Evolutionary conservation across 2,888 invertebrate species (phyloP), one percentile per base, ranked within the genome.

Genomic region (Eupithecia exiguata): DNA sequence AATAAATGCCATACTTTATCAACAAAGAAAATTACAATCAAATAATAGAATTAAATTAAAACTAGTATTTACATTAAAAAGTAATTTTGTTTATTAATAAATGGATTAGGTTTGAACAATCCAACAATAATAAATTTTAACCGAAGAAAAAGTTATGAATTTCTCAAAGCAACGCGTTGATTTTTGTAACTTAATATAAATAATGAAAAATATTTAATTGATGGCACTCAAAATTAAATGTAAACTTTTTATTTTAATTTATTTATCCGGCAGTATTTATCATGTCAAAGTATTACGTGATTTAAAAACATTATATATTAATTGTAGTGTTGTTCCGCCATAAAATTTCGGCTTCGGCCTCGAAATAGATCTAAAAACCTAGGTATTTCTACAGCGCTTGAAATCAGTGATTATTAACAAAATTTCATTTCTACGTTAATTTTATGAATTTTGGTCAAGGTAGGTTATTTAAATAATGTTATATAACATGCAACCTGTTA

Each of bases 361-460:
- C 49, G 49, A 53, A 53, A 67, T 35, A 58, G 25, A 25, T 62
- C 69, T 36, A 35, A 69, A 40, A 63, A 49, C 36, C 16, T 46
- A 62, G 62, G 43, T 9, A 72, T 69, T 69, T 36, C 61, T 66
- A 72, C 1, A 70, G 30, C 30, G 49, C 25, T 72, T 43, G 40
- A 63, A 74, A 70, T 67, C 16, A 49, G 30, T 38, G 25, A 21
- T 58, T 68, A 21, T 14, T 49, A 49, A 38, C 5, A 61, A 68
- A 71, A 69, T 68, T 61, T 61, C 21, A 66, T 46, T 61, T 71
- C 68, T 61, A 69, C 58, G 71, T 66, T 69, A 18, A 66, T 30
- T 43, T 69, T 71, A 74, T 67, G 38, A 58, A 58, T 25, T 58
- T n/a, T 58, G 58, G 58, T 58, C 58, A 58, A 58, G 58, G 58